Evolutionary conservation across 2,797 vertebrate species (phyloP), one percentile per base, ranked within the genome.

Genomic region (Mormyrus proboscirostris): DNA sequence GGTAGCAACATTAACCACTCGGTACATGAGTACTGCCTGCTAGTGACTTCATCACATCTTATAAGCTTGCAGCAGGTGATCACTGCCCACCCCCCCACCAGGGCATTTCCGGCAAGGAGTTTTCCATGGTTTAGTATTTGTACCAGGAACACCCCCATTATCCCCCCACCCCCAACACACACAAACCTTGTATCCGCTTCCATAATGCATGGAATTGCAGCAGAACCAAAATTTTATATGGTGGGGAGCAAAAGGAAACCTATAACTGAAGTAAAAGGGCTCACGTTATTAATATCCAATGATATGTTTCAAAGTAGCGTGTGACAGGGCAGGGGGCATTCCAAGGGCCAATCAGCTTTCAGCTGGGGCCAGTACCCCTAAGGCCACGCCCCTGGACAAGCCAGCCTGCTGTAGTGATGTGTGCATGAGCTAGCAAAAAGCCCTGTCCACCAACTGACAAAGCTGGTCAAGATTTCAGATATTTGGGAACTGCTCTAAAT

Each of bases 81-180:
- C 29, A 29, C 29, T 29, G 29, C 29, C 29, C 29, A 29, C 29
- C 29, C 29, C 29, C 29, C 29, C 29, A 29, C 29, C 29, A 29
- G 29, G 29, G 29, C 29, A 29, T 29, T 29, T 29, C 29, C 29
- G 29, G 29, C 29, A 29, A 29, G 29, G 29, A 29, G 29, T 29
- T 29, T 29, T 29, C 29, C 29, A 69, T 89, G 84, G 87, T 90
- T 90, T 90, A 79, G 65, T 44, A 88, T 44, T 38, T 33, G 19
- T 51, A 57, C 82, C 25, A 65, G 62, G 25, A 65, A 29, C 9
- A 29, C 25, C 8, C 69, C 33, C 69, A 76, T 38, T 2, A 38
- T 33, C 16, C 73, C 69, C 57, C 29, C n/a, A n/a, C n/a, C 29
- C 57, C 55, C 85, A 88, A 50, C n/a, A 16, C 44, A 33, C 76